Percentiles rank a stretch among this genome's conserved stretches.
phyloP scores from a whole-genome alignment of 92 coral and sea anemone genomes.

The Umimayanthus kanabou region DNA sequence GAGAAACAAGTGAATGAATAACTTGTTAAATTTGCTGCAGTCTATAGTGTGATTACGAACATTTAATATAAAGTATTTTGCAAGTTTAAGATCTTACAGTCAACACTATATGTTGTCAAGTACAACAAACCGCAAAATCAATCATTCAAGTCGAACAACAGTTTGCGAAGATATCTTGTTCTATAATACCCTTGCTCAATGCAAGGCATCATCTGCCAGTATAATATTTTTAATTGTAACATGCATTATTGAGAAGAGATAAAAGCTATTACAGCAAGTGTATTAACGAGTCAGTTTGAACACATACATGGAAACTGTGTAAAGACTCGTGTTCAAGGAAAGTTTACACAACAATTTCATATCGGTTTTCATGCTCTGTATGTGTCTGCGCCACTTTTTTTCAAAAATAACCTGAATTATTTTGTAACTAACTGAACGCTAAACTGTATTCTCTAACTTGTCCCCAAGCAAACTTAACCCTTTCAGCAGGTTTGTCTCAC shows the following conservation, averaged over 20 bases:
- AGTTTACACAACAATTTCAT: not conserved
- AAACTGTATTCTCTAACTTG: too few species aligned
- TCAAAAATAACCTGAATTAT: not conserved
- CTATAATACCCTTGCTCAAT: not conserved
- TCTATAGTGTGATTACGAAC: not conserved
- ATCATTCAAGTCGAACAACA: not conserved
- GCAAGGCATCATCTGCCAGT: not conserved
- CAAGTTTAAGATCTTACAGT: not conserved
- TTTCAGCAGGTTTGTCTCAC: not conserved
- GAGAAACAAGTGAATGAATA: too few species aligned
- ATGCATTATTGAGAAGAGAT: not conserved
- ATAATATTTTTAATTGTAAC: too few species aligned
- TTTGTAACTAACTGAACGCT: not conserved
- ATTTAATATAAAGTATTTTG: too few species aligned
- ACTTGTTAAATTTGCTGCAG: not conserved
- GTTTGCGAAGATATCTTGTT: not conserved
- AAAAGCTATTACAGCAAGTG: too few species aligned
- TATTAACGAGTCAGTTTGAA: too few species aligned
- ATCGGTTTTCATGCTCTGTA: not conserved
- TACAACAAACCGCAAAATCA: not conserved
- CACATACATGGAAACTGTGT: too few species aligned
- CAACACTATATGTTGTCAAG: not conserved
- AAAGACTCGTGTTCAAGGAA: too few species aligned
- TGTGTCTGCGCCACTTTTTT: not conserved
- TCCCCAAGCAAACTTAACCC: too few species aligned